Base-by-base conservation (phyloP, 2,797 vertebrate genomes). In the Bradypus variegatus region DNA sequence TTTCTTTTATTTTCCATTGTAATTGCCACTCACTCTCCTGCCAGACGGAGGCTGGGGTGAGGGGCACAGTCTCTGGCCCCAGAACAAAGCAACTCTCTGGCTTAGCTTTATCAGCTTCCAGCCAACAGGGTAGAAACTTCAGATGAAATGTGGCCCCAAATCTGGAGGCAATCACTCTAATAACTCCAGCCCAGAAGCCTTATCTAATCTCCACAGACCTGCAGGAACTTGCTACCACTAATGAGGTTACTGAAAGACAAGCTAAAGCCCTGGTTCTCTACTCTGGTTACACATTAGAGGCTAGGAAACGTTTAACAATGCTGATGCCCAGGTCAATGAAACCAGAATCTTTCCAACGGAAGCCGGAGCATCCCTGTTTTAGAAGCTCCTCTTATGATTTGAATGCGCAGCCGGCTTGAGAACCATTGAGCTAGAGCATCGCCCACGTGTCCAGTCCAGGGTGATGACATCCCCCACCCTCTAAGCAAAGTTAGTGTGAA, bases 361-460 rank as follows among this genome's bases (percentile, higher is more conserved):
- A n/a, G n/a, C 70, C 5, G 8, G 33, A 67, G 23, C 58, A 55
- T 36, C 50, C 69, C 58, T 48, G 33, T 75, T 67, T 12, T 18
- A 86, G 80, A 92, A 82, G 53, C 18, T 64, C n/a, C 76, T 65
- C 53, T 31, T 6, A 72, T 6, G 60, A 18, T 15, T 18, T 13
- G 21, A 53, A 12, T 25, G 45, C 15, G 33, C 65, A 62, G 73
- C 41, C 10, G 10, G 50, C 10, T 8, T 33, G 38, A 12, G 50
- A 31, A 23, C 18, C 14, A 1, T 16, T 29, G 21, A 27, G 2
- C 18, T n/a, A 12, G 33, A 55, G 36, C 12, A 50, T 1, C 0
- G 33, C 67, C 81, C 55, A 4, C 48, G 41, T 14, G 62, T 60
- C 50, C n/a, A 21, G 10, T 15, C n/a, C 69, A 5, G 23, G 27